Base-by-base conservation (phyloP, 2,888 invertebrate genomes). In the Rhynchonema sp. region DNA sequence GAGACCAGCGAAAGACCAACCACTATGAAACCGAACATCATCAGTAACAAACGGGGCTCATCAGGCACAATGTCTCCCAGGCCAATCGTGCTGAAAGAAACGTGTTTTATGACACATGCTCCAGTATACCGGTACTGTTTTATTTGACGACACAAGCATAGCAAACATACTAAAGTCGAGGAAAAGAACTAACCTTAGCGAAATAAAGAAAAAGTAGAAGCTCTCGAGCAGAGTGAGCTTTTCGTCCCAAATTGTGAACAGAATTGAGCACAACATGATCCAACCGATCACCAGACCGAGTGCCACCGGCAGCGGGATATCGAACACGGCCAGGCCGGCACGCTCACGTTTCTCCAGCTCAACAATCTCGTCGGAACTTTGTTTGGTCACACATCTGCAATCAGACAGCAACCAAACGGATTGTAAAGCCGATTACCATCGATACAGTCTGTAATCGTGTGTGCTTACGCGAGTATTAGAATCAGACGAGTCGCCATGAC, bases 161-260 rank as follows among this genome's bases (percentile, higher is more conserved):
- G n/a, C n/a, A n/a, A n/a, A n/a, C n/a, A n/a, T n/a, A n/a, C n/a
- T n/a, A n/a, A n/a, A n/a, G n/a, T n/a, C n/a, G n/a, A n/a, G n/a
- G n/a, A 38, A 38, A 38, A 38, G 17, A 38, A 38, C 38, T 38
- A 3, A 55, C 55, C 55, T 55, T 13, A 92, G 86, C 0, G 91
- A 91, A 67, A 94, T 87, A 73, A 96, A 94, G 3, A 94, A 87
- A 73, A 94, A 96, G 74, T 96, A 96, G 74, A 94, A 91, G 0
- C 92, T 84, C 62, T 87, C 85, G 68, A 91, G 84, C 74, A 87
- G 86, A 27, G 80, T 80, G 94, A 94, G 94, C 0, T 71, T 67
- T 25, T 74, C 86, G 63, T 77, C 76, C 74, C 75, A 76, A 54
- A 60, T 69, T 26, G 66, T 65, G 65, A 77, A 92, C 1, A 85